Evolutionary conservation across 2,888 invertebrate genomes (phyloP).

Genomic region (Hemithea aestivaria): DNA sequence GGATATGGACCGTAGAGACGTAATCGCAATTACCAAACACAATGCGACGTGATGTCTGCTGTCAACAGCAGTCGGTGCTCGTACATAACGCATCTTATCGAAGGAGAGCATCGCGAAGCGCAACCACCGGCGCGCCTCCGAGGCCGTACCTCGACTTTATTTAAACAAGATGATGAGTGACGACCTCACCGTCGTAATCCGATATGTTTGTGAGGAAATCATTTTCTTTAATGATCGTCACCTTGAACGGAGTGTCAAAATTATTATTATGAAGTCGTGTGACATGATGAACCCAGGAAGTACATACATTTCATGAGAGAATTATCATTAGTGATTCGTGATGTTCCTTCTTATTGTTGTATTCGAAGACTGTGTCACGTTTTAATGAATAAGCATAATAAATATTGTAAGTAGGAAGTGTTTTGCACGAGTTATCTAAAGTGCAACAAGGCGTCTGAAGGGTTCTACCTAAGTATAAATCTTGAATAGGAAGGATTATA

Average conservation of each 20-base stretch:
- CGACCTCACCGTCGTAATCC: conserved; percentile 53
- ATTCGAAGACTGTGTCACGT: conserved; percentile 21
- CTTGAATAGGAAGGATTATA: conserved; percentile 17
- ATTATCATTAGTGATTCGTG: conserved; percentile 36
- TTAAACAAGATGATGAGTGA: conserved; percentile 53
- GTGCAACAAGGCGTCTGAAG: conserved; percentile 24
- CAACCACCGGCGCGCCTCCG: conserved; percentile 31
- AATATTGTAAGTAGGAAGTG: conserved; percentile 26
- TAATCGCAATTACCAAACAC: conserved; percentile 16
- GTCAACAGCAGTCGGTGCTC: conserved; percentile 1
- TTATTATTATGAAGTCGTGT: conserved; percentile 30
- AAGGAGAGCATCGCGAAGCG: conserved; percentile 43
- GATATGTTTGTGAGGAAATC: conserved; percentile 55
- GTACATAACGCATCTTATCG: conserved; percentile 46
- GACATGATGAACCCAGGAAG: conserved; percentile 38
- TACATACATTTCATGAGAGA: conserved; percentile 26
- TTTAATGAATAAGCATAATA: conserved; percentile 22
- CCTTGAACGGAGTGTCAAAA: conserved; percentile 45
- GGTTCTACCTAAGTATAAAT: conserved; percentile 23
- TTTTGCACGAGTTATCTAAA: conserved; percentile 27
- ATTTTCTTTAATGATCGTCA: conserved; percentile 51
- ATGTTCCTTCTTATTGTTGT: conserved; percentile 26
- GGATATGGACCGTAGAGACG: conserved; percentile 13
- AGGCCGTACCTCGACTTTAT: conserved; percentile 49
- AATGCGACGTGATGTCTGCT: conserved; percentile 13